Evolutionary conservation across 2,888 invertebrate genomes (phyloP).

Genomic region (Oscheius myriophilus): DNA sequence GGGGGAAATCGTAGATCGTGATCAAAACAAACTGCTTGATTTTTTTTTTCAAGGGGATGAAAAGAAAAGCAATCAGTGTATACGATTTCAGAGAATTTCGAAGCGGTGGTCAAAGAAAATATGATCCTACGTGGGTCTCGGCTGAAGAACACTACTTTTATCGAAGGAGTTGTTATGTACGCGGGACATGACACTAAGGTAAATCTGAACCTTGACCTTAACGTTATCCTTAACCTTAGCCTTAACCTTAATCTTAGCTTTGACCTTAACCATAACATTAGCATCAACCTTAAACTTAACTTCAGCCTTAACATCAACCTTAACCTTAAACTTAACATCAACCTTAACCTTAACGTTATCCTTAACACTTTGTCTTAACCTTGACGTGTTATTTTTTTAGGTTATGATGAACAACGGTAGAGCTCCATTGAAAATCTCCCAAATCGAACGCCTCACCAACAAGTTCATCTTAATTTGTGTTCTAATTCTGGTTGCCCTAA

Average conservation of each 20-base stretch:
- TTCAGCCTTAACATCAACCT: too few relatives aligned
- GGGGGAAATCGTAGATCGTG: too few relatives aligned
- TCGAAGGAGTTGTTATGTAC: slow-evolving; percentile 96
- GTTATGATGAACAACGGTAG: slow-evolving; percentile 92
- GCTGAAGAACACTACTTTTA: slow-evolving; percentile 93
- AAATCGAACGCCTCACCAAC: slow-evolving; percentile 91
- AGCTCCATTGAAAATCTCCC: slow-evolving; percentile 80
- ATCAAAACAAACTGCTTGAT: too few relatives aligned
- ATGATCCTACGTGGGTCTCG: slow-evolving; percentile 90
- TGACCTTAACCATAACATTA: not conserved
- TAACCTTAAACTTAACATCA: not conserved
- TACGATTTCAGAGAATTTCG: not conserved
- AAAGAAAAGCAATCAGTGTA: too few relatives aligned
- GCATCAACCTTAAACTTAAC: not conserved
- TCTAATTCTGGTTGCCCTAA: slow-evolving; percentile 84
- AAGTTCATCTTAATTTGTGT: slow-evolving; percentile 78
- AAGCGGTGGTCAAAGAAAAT: slow-evolving; percentile 81
- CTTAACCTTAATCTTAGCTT: not conserved
- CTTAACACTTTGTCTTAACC: not conserved
- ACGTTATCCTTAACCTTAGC: not conserved
- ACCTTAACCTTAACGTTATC: not conserved
- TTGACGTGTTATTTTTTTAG: not conserved
- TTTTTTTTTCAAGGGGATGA: too few relatives aligned
- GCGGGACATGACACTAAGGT: slow-evolving; percentile 97
- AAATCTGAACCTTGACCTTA: not conserved